Conservation (phyloP, 2,888 invertebrate species). For the Cosmorhoe ocellata region DNA sequence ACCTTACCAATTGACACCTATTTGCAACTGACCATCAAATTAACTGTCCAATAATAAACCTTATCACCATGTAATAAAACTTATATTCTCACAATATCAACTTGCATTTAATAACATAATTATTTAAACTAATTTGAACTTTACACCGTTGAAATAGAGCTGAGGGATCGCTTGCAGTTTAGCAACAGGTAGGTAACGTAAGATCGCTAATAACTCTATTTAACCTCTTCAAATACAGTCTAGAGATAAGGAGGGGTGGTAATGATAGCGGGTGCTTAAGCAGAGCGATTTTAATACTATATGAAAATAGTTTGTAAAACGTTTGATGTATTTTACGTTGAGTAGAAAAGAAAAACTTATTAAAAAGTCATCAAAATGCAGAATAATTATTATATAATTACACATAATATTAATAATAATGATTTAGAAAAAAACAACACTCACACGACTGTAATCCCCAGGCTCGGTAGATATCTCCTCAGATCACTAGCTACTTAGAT, state of each 20-base stretch:
- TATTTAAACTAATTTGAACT: slow-evolving; percentile 22
- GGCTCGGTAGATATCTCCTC: too few species aligned
- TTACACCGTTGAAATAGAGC: slow-evolving; percentile 14
- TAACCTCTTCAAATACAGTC: slow-evolving; percentile 41
- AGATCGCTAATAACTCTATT: slow-evolving; percentile 42
- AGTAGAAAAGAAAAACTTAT: too few species aligned
- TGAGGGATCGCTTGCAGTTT: background rate
- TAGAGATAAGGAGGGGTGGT: slow-evolving; percentile 12
- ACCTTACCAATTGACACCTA: slow-evolving; percentile 51
- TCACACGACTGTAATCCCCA: too few species aligned
- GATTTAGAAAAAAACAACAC: too few species aligned
- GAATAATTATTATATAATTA: too few species aligned
- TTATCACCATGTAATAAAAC: background rate
- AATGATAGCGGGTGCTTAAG: slow-evolving; percentile 8
- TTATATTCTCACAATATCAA: background rate
- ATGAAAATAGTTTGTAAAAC: too few species aligned
- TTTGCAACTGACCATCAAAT: slow-evolving; percentile 22
- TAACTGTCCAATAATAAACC: slow-evolving; percentile 9
- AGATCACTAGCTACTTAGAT: too few species aligned
- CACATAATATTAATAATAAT: too few species aligned
- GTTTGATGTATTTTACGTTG: too few species aligned
- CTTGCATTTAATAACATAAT: background rate
- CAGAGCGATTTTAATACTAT: background rate
- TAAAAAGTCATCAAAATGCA: too few species aligned
- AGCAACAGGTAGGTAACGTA: slow-evolving; percentile 29